Conservation (phyloP, 2,888 invertebrate genomes). For the Metellina segmentata region DNA sequence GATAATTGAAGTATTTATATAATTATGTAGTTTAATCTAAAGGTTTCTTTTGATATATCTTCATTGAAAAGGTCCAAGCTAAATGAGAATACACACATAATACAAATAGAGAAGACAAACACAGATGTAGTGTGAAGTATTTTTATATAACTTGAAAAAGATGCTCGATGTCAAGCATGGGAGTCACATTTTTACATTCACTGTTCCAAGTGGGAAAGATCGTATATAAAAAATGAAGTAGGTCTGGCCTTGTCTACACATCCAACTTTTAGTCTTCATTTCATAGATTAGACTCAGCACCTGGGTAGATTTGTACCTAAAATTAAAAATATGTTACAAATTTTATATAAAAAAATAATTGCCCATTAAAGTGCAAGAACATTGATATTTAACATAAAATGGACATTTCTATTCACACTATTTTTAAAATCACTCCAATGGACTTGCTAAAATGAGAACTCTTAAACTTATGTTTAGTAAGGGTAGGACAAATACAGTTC, state of each 20-base stretch:
- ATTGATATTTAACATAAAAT: background rate
- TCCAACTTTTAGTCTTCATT: slow-evolving; percentile 42
- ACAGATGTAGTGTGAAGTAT: background rate
- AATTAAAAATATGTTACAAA: background rate
- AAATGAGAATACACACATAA: background rate
- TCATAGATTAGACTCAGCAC: background rate
- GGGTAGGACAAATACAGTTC: too few species aligned
- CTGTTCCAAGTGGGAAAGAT: slow-evolving; percentile 4
- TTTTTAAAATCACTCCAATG: too few species aligned
- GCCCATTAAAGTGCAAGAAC: too few species aligned
- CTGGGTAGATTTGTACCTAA: background rate
- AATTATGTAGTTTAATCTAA: too few species aligned
- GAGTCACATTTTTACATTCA: background rate
- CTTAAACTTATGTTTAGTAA: too few species aligned
- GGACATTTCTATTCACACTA: too few species aligned
- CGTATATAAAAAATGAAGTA: slow-evolving; percentile 24
- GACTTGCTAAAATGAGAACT: background rate
- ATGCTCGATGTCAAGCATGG: background rate
- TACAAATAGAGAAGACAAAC: background rate
- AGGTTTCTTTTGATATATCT: too few species aligned
- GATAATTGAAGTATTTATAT: too few species aligned
- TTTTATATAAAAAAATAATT: background rate
- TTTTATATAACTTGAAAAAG: background rate
- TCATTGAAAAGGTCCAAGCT: too few species aligned
- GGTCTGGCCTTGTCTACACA: slow-evolving; percentile 19